Conservation (phyloP, 2,113 vertebrate species). For the Microcebus murinus region DNA sequence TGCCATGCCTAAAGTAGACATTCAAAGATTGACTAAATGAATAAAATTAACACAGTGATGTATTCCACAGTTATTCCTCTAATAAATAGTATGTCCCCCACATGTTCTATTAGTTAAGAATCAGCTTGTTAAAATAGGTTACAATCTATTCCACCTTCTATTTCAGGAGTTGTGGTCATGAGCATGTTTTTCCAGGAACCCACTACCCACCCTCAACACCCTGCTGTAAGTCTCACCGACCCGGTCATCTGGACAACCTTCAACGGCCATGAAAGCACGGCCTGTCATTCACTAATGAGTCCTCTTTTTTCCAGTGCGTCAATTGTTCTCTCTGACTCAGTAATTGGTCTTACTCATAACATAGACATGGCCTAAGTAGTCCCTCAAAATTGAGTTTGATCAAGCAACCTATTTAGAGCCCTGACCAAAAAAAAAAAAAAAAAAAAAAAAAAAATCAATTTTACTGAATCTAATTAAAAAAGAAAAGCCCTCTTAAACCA, state of each 20-base stretch:
- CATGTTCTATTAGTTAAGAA: background rate
- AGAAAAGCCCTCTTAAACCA: background rate
- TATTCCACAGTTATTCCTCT: background rate
- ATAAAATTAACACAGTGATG: background rate
- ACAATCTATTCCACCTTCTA: background rate
- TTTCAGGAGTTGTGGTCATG: background rate
- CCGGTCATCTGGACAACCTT: background rate
- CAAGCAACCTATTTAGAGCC: background rate
- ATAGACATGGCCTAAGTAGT: background rate
- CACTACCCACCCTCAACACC: too few species aligned
- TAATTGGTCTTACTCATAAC: background rate
- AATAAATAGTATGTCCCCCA: background rate
- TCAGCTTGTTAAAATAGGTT: background rate
- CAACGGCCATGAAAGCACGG: accelerated
- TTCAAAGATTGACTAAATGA: background rate
- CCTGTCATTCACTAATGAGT: background rate
- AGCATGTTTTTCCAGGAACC: background rate
- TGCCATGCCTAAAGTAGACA: background rate
- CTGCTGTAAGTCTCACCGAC: background rate
- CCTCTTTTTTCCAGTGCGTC: background rate
- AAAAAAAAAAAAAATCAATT: background rate
- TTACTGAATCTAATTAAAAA: background rate
- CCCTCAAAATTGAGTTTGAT: background rate
- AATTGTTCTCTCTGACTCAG: background rate
- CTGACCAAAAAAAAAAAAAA: background rate